A percentile compares a stretch with the other conserved stretches of the same genome.
phyloP scores from a whole-genome alignment of 2,888 invertebrate genomes.

The Myopa tessellatipennis region DNA sequence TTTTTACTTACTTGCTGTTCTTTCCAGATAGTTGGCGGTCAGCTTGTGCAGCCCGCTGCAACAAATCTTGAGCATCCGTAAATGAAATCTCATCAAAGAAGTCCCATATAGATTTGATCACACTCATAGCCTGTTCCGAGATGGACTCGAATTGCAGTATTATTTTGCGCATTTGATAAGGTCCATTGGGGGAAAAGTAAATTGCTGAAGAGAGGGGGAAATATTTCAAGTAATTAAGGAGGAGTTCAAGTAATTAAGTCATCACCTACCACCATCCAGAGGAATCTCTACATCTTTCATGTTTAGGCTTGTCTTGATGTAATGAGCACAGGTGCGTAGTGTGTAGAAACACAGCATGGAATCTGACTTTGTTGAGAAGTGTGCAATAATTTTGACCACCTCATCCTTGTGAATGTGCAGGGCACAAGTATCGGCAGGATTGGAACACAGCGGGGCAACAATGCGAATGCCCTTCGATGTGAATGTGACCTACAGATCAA shows the following conservation, averaged over 20 bases:
- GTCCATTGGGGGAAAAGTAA: conserved; percentile 51
- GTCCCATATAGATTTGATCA: conserved; percentile 75
- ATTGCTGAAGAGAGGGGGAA: conserved; percentile 47
- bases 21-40: conserved; percentile 61
- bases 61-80: conserved; percentile 84
- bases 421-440: conserved; percentile 71
- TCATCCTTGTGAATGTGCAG: conserved; percentile 77
- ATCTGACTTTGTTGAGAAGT: conserved; percentile 77
- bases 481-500: conserved; percentile 69
- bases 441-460: conserved; percentile 72
- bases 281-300: conserved; percentile 69
- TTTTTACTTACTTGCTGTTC: conserved; percentile 49
- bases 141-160: conserved; percentile 80
- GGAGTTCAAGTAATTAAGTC: too few relatives aligned
- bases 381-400: conserved; percentile 80
- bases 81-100: conserved; percentile 78
- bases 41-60: conserved; percentile 73
- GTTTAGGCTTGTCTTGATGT: conserved; percentile 77
- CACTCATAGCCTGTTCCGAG: conserved; percentile 74
- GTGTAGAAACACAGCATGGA: conserved; percentile 86
- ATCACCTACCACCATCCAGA: conserved; percentile 52
- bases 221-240: background rate
- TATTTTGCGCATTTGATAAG: conserved; percentile 71
- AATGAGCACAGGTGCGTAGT: conserved; percentile 75
- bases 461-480: conserved; percentile 73